Evolutionary conservation across 2,888 invertebrate genomes (phyloP).

Genomic region (Onthophagus sagittarius): DNA sequence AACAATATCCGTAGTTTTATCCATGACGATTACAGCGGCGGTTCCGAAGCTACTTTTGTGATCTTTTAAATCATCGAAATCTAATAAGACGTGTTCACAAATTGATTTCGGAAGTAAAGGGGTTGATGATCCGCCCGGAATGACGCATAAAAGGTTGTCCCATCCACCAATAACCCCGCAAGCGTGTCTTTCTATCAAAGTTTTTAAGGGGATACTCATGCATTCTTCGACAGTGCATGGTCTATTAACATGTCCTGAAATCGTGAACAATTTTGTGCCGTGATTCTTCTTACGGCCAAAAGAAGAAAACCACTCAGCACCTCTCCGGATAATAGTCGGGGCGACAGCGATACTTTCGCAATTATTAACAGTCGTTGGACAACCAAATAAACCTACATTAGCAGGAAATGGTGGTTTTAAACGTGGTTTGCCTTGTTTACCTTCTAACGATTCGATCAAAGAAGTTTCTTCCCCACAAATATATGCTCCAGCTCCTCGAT

Average conservation of each 20-base stretch:
- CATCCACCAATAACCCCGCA: constrained; percentile 97
- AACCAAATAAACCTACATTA: constrained; percentile 96
- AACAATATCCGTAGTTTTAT: constrained; percentile 94
- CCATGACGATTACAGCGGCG: constrained; percentile 98
- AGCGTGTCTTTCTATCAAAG: constrained; percentile 91
- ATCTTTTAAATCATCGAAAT: constrained; percentile 94
- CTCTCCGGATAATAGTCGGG: constrained; percentile 79
- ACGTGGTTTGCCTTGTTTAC: constrained; percentile 95
- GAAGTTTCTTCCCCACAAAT: constrained; percentile 99
- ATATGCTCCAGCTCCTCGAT: constrained; percentile 98
- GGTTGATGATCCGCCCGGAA: constrained; percentile 98
- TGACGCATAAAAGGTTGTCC: constrained; percentile 95
- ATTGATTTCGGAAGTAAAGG: constrained; percentile 94
- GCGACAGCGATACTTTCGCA: constrained; percentile 98
- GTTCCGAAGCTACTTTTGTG: constrained; percentile 95
- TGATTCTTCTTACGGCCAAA: constrained; percentile 95
- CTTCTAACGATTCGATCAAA: constrained; percentile 96
- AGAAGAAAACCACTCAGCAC: constrained; percentile 93
- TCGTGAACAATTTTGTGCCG: constrained; percentile 97
- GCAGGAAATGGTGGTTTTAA: constrained; percentile 99
- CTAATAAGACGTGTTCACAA: constrained; percentile 93
- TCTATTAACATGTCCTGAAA: constrained; percentile 95
- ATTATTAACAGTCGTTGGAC: constrained; percentile 98
- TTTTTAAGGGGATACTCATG: constrained; percentile 95
- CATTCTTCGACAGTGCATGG: constrained; percentile 99